A percentile compares a stretch with the other conserved stretches of the same genome.
Conservation (phyloP, 2,888 invertebrate species). For the Melinaea marsaeus region DNA sequence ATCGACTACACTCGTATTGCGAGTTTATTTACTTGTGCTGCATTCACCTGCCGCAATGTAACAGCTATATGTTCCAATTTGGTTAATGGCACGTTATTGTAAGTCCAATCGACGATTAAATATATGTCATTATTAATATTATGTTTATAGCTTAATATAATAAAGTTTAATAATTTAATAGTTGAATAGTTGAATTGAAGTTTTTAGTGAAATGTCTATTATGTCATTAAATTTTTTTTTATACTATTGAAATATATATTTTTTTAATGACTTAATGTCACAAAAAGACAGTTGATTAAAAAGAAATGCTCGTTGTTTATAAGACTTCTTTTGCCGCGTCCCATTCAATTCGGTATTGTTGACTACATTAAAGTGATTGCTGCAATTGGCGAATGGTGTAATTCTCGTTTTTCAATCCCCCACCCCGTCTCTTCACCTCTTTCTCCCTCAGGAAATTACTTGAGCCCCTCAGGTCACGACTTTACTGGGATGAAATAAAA, state of each 20-base stretch:
- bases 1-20: conserved; percentile 16
- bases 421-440: conserved; percentile 38
- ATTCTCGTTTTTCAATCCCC: conserved; percentile 71
- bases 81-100: conserved; percentile 16
- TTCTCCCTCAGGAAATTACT: conserved; percentile 66
- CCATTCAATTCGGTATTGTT: conserved; percentile 63
- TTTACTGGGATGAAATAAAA: conserved; percentile 70
- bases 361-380: conserved; percentile 77
- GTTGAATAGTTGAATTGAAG: no score
- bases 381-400: conserved; percentile 76
- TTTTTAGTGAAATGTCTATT: no score
- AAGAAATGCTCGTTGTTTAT: conserved; percentile 49
- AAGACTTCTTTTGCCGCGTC: conserved; percentile 55
- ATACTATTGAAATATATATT: no score
- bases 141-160: no score
- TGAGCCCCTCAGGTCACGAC: conserved; percentile 66
- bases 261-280: conserved; percentile 10
- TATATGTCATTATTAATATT: no score
- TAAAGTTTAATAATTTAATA: no score
- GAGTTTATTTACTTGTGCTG: conserved; percentile 19
- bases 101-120: conserved; percentile 8
- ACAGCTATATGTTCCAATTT: conserved; percentile 18
- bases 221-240: no score
- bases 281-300: conserved; percentile 32
- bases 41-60: conserved; percentile 17